Evolutionary conservation across 2,113 vertebrate genomes (phyloP), one percentile per base, ranked within the genome.

Genomic region (Callospermophilus lateralis): DNA sequence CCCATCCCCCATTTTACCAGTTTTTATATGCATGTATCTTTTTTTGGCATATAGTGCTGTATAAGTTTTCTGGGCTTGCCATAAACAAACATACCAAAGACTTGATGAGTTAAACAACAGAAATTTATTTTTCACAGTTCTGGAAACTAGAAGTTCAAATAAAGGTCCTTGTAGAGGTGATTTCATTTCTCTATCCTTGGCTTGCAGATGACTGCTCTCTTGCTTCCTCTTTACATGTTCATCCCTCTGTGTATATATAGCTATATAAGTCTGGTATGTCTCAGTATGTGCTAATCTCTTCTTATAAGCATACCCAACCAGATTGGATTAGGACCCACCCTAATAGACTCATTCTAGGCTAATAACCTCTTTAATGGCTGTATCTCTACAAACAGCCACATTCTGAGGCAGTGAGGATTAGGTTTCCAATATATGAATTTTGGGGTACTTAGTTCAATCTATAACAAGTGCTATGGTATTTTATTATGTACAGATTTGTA

Each of bases 401-500:
- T 78, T 89, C 58, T 73, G 26, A 88, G 55, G 55, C 20, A 58
- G 19, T 58, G 19, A 53, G 12, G 11, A 13, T 65, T 92, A 77
- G 37, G 34, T 15, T 3, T 63, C 58, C 67, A 80, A 39, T 39
- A 37, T 78, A 89, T 70, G 39, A 92, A 55, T 94, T 65, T 84
- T 89, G 51, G 26, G 15, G 58, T 51, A 65, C 42, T 63, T 16
- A 77, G 53, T 76, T 89, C 19, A 97, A 30, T 86, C 15, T 37
- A 53, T 39, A 93, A 58, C 11, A 89, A 92, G 51, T 88, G 34
- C 15, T n/a, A 37, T 93, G 58, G 53, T 61, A 80, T 84, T 92
- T 91, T 78, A 74, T 67, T 37, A n/a, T 88, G 37, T 42, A 63
- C 20, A 83, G 32, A 73, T 39, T 90, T 95, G 45, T 97, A 95